Percentiles rank a stretch among this genome's conserved stretches.
phyloP scores from a whole-genome alignment of 2,888 invertebrate species.

The Caenorhabditis angaria region DNA sequence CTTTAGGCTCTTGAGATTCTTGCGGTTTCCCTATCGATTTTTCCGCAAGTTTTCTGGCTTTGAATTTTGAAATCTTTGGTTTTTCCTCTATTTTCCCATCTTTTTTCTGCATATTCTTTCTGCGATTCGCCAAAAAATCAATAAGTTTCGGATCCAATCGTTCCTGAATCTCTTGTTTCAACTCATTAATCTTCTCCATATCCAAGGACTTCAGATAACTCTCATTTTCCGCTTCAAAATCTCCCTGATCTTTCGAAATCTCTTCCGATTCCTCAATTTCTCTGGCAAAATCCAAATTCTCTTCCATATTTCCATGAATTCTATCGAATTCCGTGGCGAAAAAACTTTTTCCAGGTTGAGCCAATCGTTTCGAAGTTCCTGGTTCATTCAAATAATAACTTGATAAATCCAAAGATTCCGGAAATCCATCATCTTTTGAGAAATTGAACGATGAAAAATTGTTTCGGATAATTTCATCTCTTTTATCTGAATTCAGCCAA shows the following conservation, averaged over 20 bases:
- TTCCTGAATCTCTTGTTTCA: constrained; percentile 53
- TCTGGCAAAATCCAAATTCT: constrained; percentile 26
- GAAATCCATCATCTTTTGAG: constrained; percentile 65
- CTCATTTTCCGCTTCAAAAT: constrained; percentile 36
- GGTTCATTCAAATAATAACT: constrained; percentile 33
- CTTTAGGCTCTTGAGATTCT: constrained; percentile 10
- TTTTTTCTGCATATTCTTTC: constrained; percentile 25
- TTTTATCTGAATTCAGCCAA: constrained; percentile 14
- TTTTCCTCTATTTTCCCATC: constrained; percentile 17
- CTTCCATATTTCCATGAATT: constrained; percentile 47
- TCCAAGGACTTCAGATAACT: constrained; percentile 42
- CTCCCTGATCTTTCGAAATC: constrained; percentile 7
- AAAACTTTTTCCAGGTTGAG: constrained; percentile 54
- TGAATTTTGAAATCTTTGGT: constrained; percentile 37
- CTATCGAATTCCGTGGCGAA: constrained; percentile 66
- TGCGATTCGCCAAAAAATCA: constrained; percentile 53
- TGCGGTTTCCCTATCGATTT: constrained; percentile 8
- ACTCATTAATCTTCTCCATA: constrained; percentile 49
- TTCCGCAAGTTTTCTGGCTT: constrained; percentile 14
- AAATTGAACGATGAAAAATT: constrained; percentile 21
- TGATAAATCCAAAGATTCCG: constrained; percentile 60
- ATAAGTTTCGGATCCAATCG: constrained; percentile 56
- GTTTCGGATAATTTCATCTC: constrained; percentile 10
- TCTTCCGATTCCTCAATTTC: constrained; percentile 17
- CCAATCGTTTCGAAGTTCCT: constrained; percentile 1